phyloP scores from a whole-genome alignment of 64 coral and sea anemone genomes.

The Pocillopora damicornis region DNA sequence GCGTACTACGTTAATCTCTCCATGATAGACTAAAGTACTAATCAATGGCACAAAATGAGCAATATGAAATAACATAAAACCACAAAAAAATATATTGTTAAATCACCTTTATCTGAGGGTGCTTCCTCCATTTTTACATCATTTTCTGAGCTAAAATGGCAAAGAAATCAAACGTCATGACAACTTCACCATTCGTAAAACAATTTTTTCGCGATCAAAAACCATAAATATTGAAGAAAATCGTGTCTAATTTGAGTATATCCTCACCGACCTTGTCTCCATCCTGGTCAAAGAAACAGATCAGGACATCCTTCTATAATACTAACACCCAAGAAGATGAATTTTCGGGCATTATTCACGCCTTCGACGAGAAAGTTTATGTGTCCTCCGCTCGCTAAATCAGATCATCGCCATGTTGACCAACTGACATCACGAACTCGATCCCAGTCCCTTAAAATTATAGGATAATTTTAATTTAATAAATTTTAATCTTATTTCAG shows the following conservation, averaged over 20 bases:
- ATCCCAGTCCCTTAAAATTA: neutral
- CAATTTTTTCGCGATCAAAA: neutral
- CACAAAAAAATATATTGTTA: neutral
- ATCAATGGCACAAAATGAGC: neutral
- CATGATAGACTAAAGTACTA: too few relatives aligned
- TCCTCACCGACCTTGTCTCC: constrained; percentile 39
- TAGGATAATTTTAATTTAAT: neutral
- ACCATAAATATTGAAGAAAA: too few relatives aligned
- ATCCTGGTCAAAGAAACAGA: constrained; percentile 8
- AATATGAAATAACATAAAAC: neutral
- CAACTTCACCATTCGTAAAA: constrained; percentile 24
- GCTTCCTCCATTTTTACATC: constrained; percentile 28
- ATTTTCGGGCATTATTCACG: constrained; percentile 34
- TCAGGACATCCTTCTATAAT: neutral
- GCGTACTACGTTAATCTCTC: too few relatives aligned
- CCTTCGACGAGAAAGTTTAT: neutral
- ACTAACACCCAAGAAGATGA: neutral
- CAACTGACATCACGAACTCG: constrained; percentile 48
- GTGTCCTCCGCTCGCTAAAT: neutral
- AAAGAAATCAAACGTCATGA: constrained; percentile 19
- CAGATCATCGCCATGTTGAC: constrained; percentile 61
- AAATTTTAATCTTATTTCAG: too few relatives aligned
- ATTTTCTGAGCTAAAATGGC: constrained; percentile 3
- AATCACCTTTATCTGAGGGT: constrained; percentile 38
- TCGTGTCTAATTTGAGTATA: neutral